Evolutionary conservation across 2,113 vertebrate genomes (phyloP), one percentile per base, ranked within the genome.

Genomic region (Apodemus speciosus): DNA sequence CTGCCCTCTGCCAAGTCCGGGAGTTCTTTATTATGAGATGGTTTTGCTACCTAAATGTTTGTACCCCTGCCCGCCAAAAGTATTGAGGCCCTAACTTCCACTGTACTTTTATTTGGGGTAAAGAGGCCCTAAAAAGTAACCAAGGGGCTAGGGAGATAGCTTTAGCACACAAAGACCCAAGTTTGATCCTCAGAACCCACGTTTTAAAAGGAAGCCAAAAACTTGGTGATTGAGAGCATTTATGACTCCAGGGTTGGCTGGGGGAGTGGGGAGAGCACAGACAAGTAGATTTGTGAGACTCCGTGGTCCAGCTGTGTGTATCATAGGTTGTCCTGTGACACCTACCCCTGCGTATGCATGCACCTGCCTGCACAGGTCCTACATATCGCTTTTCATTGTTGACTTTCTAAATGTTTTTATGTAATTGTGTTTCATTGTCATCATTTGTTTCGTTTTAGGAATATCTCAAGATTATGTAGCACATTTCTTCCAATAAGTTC

Each of bases 401-500:
- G 30, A 27, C 30, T 68, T 88, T 88, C n/a, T 72, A 2, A 25
- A 32, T 87, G 71, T 79, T 71, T 86, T 66, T 56, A 77, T 64
- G 80, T 89, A 91, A 79, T 76, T 80, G 83, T 53, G 35, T 90
- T 60, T 60, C 20, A 18, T 84, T 35, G 23, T 72, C 40, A 25
- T 27, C 30, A 20, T 46, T 75, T 75, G 46, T 51, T 51, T 35
- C 53, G 75, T 32, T 94, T 93, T 92, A 73, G 53, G 25, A 94
- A 94, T 0, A 80, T 11, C 72, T 80, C 66, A 76, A 66, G 86
- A 93, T 87, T 89, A 66, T 53, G 27, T 58, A 89, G 40, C 21
- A 84, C 16, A 83, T 49, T 66, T 93, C 38, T 20, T 30, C 84
- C 43, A 43, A 68, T 56, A 91, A 88, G 75, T 92, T 96, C 89